These are phyloP conservation scores for Lepidotrigona ventralis DNA, from an alignment of 1,140 invertebrate species.

Conservation along the genomic window DNA sequence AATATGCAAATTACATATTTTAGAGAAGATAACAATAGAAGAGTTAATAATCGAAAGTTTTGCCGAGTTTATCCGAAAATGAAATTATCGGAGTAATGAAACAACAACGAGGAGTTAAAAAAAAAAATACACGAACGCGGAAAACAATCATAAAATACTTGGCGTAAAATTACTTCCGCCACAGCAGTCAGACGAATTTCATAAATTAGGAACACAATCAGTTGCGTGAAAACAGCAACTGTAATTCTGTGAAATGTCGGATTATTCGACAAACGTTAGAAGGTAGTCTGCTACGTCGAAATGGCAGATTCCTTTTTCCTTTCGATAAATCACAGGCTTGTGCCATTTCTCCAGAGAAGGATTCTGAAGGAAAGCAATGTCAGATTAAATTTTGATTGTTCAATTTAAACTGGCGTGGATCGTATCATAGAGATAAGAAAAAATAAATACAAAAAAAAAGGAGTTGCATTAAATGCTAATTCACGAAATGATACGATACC, in stretches of 20 bases:
- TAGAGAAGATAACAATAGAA: too few species aligned
- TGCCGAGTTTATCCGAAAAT: too few species aligned
- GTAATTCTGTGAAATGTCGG: neutral
- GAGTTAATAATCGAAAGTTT: too few species aligned
- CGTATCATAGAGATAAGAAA: too few species aligned
- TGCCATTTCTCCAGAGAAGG: neutral
- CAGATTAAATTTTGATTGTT: neutral
- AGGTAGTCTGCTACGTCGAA: too few species aligned
- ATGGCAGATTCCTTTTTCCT: neutral
- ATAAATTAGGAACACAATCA: slow-evolving; percentile 7
- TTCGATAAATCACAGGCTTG: neutral
- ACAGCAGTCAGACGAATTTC: neutral
- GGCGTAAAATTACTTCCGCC: neutral
- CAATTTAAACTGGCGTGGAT: neutral
- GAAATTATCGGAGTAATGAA: neutral
- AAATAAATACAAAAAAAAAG: too few species aligned
- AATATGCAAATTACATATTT: too few species aligned
- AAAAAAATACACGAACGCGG: neutral
- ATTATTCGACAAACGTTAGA: neutral
- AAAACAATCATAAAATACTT: slow-evolving; percentile 6
- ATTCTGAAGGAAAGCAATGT: too few species aligned
- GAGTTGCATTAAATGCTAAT: too few species aligned
- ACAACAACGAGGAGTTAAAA: neutral
- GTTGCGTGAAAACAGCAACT: neutral
- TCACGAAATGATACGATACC: too few species aligned